Evolutionary conservation across 1,140 invertebrate species (phyloP).

Genomic region (Globodera ellingtonae): DNA sequence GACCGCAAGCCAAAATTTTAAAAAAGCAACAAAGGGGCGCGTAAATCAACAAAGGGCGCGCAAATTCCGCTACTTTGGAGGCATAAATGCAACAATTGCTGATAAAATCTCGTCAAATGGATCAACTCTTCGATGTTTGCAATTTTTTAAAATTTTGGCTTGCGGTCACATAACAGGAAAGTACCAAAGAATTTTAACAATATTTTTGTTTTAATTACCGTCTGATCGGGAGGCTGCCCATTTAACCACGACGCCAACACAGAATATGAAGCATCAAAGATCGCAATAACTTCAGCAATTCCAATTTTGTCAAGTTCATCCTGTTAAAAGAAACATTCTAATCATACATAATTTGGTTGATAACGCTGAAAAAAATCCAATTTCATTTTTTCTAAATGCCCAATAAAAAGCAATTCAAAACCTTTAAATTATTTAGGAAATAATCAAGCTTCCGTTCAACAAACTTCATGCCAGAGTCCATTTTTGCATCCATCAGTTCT

Average conservation of each 20-base stretch:
- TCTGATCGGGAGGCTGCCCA: conserved; percentile 45
- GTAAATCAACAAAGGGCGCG: too few relatives aligned
- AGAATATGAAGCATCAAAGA: conserved; percentile 38
- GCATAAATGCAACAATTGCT: too few relatives aligned
- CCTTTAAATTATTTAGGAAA: background rate
- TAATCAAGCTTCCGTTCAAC: conserved; percentile 31
- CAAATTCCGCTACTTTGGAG: too few relatives aligned
- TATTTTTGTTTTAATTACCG: conserved; percentile 29
- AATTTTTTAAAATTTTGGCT: too few relatives aligned
- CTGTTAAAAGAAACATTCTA: background rate
- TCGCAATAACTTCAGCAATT: conserved; percentile 39
- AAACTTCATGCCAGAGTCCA: conserved; percentile 44
- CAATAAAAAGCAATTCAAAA: background rate
- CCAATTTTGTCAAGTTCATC: background rate
- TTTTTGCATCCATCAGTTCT: conserved; percentile 52
- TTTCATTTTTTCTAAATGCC: background rate
- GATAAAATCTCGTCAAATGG: too few relatives aligned
- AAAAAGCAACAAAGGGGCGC: too few relatives aligned
- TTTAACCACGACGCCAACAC: conserved; percentile 48
- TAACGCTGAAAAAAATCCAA: too few relatives aligned
- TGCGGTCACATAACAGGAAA: too few relatives aligned
- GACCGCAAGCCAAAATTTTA: too few relatives aligned
- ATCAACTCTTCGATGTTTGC: too few relatives aligned
- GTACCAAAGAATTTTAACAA: too few relatives aligned
- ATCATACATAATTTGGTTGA: background rate